Percentiles rank a stretch among this genome's conserved stretches.
phyloP scores from a whole-genome alignment of 2,113 vertebrate genomes.

The Equus przewalskii region DNA sequence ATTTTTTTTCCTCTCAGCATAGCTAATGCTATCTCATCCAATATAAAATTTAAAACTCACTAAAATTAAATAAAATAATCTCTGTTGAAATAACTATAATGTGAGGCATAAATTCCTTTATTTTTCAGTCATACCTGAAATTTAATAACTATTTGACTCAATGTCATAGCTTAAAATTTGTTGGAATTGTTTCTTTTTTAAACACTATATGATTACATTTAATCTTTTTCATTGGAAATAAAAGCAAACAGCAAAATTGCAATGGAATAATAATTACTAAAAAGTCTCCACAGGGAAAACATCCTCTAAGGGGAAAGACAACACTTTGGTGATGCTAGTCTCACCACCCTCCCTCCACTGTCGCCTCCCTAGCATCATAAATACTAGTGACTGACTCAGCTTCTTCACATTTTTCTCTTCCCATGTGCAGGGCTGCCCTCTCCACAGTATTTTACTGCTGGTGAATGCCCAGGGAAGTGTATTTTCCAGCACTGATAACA shows the following conservation, averaged over 20 bases:
- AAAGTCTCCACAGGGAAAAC: neutral
- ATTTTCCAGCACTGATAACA: neutral
- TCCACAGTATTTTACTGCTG: neutral
- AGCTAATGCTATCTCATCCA: neutral
- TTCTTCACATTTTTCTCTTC: neutral
- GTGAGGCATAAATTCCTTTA: neutral
- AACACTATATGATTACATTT: neutral
- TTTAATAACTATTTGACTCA: neutral
- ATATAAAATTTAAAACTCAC: neutral
- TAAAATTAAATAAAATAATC: neutral
- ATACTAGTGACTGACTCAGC: neutral
- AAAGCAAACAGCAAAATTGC: conserved; percentile 20
- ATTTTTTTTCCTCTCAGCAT: neutral
- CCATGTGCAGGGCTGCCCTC: neutral
- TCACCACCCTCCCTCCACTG: neutral
- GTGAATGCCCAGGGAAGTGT: neutral
- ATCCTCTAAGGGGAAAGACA: neutral
- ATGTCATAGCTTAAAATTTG: neutral
- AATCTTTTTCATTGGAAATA: neutral
- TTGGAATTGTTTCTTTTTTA: neutral
- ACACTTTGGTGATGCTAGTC: neutral
- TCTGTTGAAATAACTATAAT: neutral
- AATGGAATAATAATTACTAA: neutral
- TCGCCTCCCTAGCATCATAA: neutral
- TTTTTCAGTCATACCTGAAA: neutral